phyloP scores from a whole-genome alignment of 2,113 vertebrate genomes.

The Zosterops hypoxanthus region DNA sequence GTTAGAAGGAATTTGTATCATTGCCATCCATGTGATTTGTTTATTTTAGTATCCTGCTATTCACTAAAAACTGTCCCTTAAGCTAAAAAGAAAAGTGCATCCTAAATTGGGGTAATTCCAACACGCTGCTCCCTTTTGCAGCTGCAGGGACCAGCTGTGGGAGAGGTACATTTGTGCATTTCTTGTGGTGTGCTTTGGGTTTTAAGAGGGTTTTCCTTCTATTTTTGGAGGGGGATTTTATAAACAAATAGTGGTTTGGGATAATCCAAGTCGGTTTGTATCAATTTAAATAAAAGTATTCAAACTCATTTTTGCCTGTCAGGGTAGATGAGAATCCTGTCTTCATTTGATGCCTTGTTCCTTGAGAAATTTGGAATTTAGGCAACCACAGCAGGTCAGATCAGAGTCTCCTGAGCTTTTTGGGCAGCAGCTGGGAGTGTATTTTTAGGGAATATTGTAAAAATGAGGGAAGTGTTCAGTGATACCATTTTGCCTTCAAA shows the following conservation, averaged over 20 bases:
- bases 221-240: neutral
- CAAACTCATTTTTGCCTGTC: neutral
- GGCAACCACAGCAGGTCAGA: neutral
- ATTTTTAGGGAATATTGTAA: neutral
- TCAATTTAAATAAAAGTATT: neutral
- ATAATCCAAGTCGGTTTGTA: neutral
- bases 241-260: neutral
- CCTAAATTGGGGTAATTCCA: neutral
- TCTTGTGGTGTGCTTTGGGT: neutral
- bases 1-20: neutral
- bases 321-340: neutral
- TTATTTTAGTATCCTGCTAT: neutral
- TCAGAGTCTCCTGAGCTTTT: neutral
- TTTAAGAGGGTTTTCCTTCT: neutral
- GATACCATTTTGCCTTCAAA: neutral
- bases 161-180: neutral
- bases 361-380: neutral
- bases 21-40: neutral
- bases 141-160: slow-evolving; percentile 38
- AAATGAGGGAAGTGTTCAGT: neutral
- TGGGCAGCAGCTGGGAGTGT: neutral
- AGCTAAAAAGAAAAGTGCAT: neutral
- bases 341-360: neutral
- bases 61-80: neutral
- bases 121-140: neutral